Evolutionary conservation across 2,888 invertebrate species (phyloP).

Genomic region (Merodon equestris): DNA sequence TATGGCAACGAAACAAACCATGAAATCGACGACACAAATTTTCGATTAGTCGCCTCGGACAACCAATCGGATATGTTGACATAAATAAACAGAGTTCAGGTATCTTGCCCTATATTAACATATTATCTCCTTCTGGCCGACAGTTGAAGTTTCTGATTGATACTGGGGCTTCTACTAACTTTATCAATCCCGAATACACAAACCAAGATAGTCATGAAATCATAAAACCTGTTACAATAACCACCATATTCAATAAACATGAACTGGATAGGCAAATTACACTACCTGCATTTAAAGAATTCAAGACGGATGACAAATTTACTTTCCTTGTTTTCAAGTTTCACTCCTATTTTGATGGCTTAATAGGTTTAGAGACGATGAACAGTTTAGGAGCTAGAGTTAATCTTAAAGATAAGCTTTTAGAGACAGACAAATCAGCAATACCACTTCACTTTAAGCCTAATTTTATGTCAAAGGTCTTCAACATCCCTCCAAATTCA

Average conservation of each 20-base stretch:
- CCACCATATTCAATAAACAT: conserved; percentile 37
- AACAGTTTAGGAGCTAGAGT: conserved; percentile 33
- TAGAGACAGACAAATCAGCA: conserved; percentile 25
- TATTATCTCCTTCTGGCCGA: neutral
- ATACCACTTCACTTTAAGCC: conserved; percentile 10
- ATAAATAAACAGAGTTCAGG: conserved; percentile 9
- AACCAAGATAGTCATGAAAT: conserved; percentile 12
- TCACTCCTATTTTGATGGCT: conserved; percentile 59
- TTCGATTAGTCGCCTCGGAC: conserved; percentile 29
- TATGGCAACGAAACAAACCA: no score
- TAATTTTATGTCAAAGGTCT: conserved; percentile 5
- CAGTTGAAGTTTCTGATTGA: conserved; percentile 26
- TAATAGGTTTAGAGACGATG: conserved; percentile 56
- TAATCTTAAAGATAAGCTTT: conserved; percentile 17
- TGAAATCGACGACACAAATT: conserved; percentile 19
- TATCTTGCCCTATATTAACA: conserved; percentile 23
- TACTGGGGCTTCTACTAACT: conserved; percentile 28
- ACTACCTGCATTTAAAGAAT: conserved; percentile 37
- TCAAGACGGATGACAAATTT: conserved; percentile 23
- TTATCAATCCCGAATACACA: conserved; percentile 41
- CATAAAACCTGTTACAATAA: conserved; percentile 18
- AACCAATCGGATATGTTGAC: conserved; percentile 21
- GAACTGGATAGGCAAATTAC: conserved; percentile 32
- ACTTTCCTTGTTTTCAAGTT: conserved; percentile 54
- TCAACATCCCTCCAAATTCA: neutral